Evolutionary conservation across 37 sponge, comb jelly and placozoan species (phyloP).

Genomic region (Aplysina aerophoba): DNA sequence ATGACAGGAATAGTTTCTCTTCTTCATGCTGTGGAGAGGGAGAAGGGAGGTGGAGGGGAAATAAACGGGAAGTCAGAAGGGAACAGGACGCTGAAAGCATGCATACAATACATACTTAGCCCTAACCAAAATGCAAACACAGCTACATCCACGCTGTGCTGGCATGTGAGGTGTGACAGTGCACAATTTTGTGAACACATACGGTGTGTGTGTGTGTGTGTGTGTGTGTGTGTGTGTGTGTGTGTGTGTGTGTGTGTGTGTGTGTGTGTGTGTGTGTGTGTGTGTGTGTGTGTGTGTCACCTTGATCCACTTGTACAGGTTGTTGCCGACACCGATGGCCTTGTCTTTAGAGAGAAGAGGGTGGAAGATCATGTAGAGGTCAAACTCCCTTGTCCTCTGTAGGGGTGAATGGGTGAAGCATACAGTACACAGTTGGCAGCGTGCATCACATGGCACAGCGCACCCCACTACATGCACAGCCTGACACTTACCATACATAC

Average conservation of each 20-base stretch:
- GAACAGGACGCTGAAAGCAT: too few species aligned
- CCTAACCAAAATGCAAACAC: too few species aligned
- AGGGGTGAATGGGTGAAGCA: neutral
- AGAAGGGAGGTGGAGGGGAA: neutral
- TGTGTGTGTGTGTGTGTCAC: neutral
- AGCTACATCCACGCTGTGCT: too few species aligned
- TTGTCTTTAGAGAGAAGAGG: slow-evolving; percentile 83
- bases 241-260: too few species aligned
- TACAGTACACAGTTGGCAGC: neutral
- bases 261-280: too few species aligned
- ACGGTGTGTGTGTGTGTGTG: too few species aligned
- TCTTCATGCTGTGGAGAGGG: slow-evolving; percentile 12
- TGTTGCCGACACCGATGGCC: slow-evolving; percentile 76
- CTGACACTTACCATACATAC: slow-evolving; percentile 15
- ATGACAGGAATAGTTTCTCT: neutral
- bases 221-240: too few species aligned
- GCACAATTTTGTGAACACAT: too few species aligned
- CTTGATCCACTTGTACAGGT: slow-evolving; percentile 56
- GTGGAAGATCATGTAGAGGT: slow-evolving; percentile 83
- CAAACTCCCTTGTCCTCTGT: slow-evolving; percentile 81
- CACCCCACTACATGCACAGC: neutral
- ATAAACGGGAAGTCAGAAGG: too few species aligned
- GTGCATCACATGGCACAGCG: neutral
- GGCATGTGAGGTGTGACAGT: too few species aligned
- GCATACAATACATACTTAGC: neutral